Base-by-base conservation (phyloP, 2,888 invertebrate genomes). In the Zaprionus bogoriensis region DNA sequence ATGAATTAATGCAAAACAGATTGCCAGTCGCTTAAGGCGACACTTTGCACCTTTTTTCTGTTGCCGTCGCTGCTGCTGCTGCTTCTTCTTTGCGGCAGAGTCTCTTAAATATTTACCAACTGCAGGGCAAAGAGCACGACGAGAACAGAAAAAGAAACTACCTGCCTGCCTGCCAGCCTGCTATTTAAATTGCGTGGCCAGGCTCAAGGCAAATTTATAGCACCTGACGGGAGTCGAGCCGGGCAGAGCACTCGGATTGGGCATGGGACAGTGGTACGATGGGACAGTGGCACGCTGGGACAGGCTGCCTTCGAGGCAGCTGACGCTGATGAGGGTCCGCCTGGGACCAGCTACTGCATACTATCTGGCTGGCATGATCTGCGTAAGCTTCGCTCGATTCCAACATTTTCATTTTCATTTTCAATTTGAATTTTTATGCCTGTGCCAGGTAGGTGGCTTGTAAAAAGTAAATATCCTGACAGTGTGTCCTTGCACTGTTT, bases 1-100 rank as follows among this genome's bases (percentile, higher is more conserved):
- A 87, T 87, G 82, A 85, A 81, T 87, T 84, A 87, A 81, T 84
- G 85, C 79, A 87, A 87, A 81, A 81, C 79, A 80, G 79, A 80
- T 80, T 80, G 79, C 74, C 52, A 64, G 52, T 60, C 66, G 79
- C 86, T 77, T 74, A 77, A 70, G 87, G 86, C 84, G 86, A 83
- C 79, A 79, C 79, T 79, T 79, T 83, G 84, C 79, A 80, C 78
- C 77, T 85, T 78, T 71, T 68, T 47, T 62, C 30, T 30, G 10
- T 12, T 41, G 22, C 7, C 3, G 41, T 41, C 28, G 17, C 22
- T 46, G 27, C 27, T 4, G 1, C 22, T 30, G 19, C 10, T 7
- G 38, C 39, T 30, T 30, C 36, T 39, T 36, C 45, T 36, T 10
- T 67, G 52, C 38, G 51, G 45, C 45, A 55, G 62, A 62, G 50